Conservation (phyloP, 2,888 invertebrate genomes). For the Polia nebulosa region DNA sequence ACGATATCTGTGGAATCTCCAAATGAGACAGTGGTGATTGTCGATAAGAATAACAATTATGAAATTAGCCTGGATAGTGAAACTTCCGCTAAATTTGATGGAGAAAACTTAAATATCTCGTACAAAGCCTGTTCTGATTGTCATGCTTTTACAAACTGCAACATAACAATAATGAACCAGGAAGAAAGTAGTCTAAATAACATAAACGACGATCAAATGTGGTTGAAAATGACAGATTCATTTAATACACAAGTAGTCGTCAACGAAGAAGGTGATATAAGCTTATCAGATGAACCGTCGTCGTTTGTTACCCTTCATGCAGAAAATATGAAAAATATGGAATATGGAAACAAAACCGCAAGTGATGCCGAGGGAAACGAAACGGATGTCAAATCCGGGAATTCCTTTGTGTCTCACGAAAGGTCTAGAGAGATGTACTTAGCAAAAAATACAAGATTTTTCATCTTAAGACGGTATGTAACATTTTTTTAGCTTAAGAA, state of each 20-base stretch:
- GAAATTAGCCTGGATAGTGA: slow-evolving; percentile 77
- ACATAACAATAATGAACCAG: slow-evolving; percentile 75
- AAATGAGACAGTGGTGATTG: slow-evolving; percentile 75
- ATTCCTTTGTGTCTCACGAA: slow-evolving; percentile 71
- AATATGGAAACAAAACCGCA: slow-evolving; percentile 29
- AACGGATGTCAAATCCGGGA: slow-evolving; percentile 71
- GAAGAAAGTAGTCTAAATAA: slow-evolving; percentile 64
- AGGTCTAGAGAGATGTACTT: slow-evolving; percentile 80
- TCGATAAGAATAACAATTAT: slow-evolving; percentile 77
- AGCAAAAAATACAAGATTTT: slow-evolving; percentile 80
- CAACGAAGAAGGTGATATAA: slow-evolving; percentile 82
- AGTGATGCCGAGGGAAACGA: slow-evolving; percentile 55
- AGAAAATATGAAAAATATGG: slow-evolving; percentile 58
- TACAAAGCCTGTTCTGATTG: slow-evolving; percentile 82
- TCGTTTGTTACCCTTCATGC: slow-evolving; percentile 63
- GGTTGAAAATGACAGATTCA: slow-evolving; percentile 85
- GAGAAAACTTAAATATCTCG: slow-evolving; percentile 76
- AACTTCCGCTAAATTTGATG: slow-evolving; percentile 82
- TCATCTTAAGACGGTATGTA: slow-evolving; percentile 81
- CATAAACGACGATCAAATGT: slow-evolving; percentile 72
- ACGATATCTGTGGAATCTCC: slow-evolving; percentile 82
- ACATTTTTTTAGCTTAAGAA: neutral
- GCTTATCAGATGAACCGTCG: slow-evolving; percentile 69
- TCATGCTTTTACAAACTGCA: slow-evolving; percentile 76
- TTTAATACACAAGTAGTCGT: slow-evolving; percentile 79